Evolutionary conservation across 2,797 vertebrate species (phyloP).

Genomic region (Mycteria americana): DNA sequence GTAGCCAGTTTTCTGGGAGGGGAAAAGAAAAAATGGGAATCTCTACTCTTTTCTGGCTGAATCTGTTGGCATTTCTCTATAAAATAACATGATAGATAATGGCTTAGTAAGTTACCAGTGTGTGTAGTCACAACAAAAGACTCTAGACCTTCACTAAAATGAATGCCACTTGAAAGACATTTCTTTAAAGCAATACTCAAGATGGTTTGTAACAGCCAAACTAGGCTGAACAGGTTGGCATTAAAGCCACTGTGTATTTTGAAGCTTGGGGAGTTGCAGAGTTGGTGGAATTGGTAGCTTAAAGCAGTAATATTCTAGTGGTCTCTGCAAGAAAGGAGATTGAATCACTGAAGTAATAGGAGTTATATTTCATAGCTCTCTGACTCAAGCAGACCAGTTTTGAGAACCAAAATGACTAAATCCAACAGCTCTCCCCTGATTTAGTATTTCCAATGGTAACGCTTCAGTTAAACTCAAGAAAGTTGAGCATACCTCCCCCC

Average conservation of each 20-base stretch:
- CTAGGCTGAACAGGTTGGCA: neutral
- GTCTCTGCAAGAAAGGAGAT: neutral
- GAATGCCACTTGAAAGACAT: neutral
- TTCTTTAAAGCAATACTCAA: neutral
- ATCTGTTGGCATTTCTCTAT: neutral
- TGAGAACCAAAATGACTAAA: neutral
- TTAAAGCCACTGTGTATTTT: neutral
- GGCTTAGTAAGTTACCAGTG: neutral
- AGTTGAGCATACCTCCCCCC: too few relatives aligned
- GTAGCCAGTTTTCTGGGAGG: neutral
- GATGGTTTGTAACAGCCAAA: neutral
- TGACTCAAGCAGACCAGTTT: neutral
- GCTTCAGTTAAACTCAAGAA: neutral
- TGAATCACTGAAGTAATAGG: neutral
- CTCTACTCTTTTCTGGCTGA: neutral
- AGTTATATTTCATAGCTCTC: neutral
- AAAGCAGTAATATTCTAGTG: neutral
- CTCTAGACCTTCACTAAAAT: neutral
- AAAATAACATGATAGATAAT: neutral
- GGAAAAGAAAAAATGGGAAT: neutral
- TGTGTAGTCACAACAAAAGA: neutral
- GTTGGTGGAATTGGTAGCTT: neutral
- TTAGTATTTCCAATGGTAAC: neutral
- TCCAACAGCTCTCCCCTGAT: neutral
- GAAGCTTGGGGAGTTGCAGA: neutral